These are phyloP conservation scores for Solenodon paradoxus DNA, from an alignment of 2,113 vertebrate species.

Conservation along the genomic window DNA sequence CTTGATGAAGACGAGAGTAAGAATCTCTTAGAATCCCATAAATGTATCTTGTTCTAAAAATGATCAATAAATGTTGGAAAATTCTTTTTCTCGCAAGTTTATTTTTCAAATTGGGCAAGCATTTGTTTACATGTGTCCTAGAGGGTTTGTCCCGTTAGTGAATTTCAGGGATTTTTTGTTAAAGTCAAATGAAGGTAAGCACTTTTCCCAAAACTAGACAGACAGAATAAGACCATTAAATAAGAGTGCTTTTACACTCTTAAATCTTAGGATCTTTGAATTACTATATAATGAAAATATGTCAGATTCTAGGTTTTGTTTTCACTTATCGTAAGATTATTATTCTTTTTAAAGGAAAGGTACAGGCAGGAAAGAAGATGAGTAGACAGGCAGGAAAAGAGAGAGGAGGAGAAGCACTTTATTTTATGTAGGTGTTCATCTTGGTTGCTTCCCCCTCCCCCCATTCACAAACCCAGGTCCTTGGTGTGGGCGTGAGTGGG, in stretches of 20 bases:
- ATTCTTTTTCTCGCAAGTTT: constrained; percentile 35
- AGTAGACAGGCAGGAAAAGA: too few relatives aligned
- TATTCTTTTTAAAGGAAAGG: too few relatives aligned
- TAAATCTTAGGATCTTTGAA: not conserved
- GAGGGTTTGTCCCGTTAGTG: not conserved
- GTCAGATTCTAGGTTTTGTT: constrained; percentile 14
- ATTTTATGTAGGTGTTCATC: too few relatives aligned
- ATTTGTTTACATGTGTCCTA: not conserved
- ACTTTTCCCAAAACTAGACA: not conserved
- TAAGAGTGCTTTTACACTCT: too few relatives aligned
- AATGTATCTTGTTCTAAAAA: constrained; percentile 16
- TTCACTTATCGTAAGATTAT: not conserved
- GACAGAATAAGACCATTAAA: too few relatives aligned
- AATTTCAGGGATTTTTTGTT: not conserved
- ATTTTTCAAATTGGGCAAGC: not conserved
- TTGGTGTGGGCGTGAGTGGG: too few relatives aligned
- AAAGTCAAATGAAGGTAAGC: not conserved
- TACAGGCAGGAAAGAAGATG: too few relatives aligned
- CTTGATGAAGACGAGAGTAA: not conserved
- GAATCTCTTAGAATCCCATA: not conserved
- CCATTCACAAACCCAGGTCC: too few relatives aligned
- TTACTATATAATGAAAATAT: not conserved
- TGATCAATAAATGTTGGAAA: not conserved
- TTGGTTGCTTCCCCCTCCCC: too few relatives aligned
- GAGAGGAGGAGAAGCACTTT: too few relatives aligned